phyloP scores from a whole-genome alignment of 2,113 vertebrate species.

The Conger conger region DNA sequence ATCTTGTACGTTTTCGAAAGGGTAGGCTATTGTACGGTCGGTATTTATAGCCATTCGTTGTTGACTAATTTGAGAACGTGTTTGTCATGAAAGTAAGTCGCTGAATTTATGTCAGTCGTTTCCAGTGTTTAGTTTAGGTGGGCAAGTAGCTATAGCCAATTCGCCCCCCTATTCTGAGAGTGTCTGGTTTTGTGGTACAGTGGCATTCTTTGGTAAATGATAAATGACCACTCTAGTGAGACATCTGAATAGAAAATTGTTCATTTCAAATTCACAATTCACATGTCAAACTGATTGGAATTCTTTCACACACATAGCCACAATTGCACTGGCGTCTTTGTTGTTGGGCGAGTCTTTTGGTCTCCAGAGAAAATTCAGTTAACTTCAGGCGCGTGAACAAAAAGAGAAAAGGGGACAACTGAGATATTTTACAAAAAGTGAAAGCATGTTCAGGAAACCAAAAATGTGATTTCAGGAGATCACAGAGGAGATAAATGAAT shows the following conservation, averaged over 20 bases:
- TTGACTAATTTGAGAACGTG: too few relatives aligned
- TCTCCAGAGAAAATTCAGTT: constrained; percentile 24
- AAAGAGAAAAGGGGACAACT: not conserved
- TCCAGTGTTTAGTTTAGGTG: not conserved
- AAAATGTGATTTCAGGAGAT: not conserved
- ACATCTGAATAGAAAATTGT: constrained; percentile 33
- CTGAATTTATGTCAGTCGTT: constrained; percentile 7
- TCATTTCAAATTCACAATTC: constrained; percentile 32
- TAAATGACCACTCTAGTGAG: constrained; percentile 28
- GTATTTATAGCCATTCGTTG: too few relatives aligned
- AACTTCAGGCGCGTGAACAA: constrained; percentile 14
- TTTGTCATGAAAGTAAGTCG: constrained; percentile 11
- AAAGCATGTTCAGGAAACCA: not conserved
- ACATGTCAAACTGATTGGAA: constrained; percentile 20
- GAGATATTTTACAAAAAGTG: not conserved
- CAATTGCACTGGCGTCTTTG: constrained; percentile 20
- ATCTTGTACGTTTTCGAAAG: not conserved
- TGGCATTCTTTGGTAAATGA: constrained; percentile 21
- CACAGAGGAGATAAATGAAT: not conserved
- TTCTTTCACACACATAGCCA: constrained; percentile 24
- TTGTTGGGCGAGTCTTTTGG: constrained; percentile 28
- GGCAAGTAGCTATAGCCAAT: constrained; percentile 8
- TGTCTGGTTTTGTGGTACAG: constrained; percentile 27
- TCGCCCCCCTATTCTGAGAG: constrained; percentile 5
- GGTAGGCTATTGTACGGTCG: too few relatives aligned